These are phyloP conservation scores for Hydractinia symbiolongicarpus DNA, from an alignment of 30 jellyfish, hydroid and myxozoan species.

Conservation along the genomic window DNA sequence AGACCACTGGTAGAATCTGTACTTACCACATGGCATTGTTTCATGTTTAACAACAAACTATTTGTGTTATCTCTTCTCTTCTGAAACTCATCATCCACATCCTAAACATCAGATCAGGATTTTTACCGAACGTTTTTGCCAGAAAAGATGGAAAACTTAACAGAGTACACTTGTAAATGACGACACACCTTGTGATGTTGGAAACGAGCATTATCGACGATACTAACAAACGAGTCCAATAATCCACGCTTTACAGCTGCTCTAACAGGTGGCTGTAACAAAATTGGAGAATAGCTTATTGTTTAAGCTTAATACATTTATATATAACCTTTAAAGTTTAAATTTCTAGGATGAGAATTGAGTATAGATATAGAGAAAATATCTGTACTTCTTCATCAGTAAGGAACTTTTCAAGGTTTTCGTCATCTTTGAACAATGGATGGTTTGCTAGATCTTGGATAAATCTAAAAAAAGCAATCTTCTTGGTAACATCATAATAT, in stretches of 20 bases:
- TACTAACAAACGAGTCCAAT: constrained; percentile 45
- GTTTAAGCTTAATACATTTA: no score
- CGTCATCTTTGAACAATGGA: constrained; percentile 44
- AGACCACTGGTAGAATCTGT: neutral
- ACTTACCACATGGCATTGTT: constrained; percentile 59
- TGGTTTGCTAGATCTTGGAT: constrained; percentile 43
- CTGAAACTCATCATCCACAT: constrained; percentile 77
- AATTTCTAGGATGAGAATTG: no score
- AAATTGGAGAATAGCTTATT: neutral
- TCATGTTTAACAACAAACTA: constrained; percentile 45
- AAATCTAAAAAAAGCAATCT: constrained; percentile 12
- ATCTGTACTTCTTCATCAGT: constrained; percentile 64
- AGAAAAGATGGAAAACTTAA: neutral
- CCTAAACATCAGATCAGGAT: constrained; percentile 37
- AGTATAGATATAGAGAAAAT: no score
- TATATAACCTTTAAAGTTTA: no score
- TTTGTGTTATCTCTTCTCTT: constrained; percentile 44
- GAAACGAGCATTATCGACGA: constrained; percentile 68
- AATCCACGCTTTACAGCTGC: constrained; percentile 81
- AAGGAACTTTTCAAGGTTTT: constrained; percentile 44
- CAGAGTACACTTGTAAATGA: neutral
- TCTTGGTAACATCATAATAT: neutral
- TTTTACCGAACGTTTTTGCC: neutral
- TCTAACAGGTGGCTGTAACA: constrained; percentile 68
- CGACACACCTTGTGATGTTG: constrained; percentile 67